Evolutionary conservation across 1,140 invertebrate genomes (phyloP).

Genomic region (Pachypsylla venusta): DNA sequence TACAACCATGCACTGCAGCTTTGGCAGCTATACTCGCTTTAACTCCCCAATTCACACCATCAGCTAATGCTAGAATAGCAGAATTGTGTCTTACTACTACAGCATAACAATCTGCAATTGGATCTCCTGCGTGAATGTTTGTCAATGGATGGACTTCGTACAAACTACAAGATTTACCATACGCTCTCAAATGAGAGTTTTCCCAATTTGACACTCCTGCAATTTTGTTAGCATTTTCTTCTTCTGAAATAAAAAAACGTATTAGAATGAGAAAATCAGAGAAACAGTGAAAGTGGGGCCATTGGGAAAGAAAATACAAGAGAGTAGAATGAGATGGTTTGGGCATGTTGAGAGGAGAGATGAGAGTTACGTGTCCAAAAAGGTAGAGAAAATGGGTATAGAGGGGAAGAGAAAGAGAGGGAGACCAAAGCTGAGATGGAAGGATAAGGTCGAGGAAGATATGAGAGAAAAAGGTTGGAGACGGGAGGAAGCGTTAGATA

Average conservation of each 20-base stretch:
- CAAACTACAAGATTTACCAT: constrained; percentile 37
- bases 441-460: no score
- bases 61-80: constrained; percentile 67
- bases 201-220: constrained; percentile 55
- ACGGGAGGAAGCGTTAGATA: no score
- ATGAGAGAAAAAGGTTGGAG: no score
- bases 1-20: constrained; percentile 71
- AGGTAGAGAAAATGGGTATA: no score
- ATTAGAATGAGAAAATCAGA: no score
- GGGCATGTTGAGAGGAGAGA: no score
- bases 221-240: constrained; percentile 3
- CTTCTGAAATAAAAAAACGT: constrained; percentile 15
- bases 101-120: constrained; percentile 81
- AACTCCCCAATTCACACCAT: constrained; percentile 90
- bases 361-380: no score
- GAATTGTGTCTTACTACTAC: constrained; percentile 63
- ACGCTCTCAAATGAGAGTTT: constrained; percentile 44
- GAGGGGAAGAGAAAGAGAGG: no score
- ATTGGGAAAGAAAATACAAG: no score
- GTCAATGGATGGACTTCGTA: constrained; percentile 47
- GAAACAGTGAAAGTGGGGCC: no score
- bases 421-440: no score
- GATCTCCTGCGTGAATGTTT: constrained; percentile 60
- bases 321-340: no score
- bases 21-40: constrained; percentile 75